phyloP scores from a whole-genome alignment of 2,888 invertebrate species.

The Thymelicus acteon region DNA sequence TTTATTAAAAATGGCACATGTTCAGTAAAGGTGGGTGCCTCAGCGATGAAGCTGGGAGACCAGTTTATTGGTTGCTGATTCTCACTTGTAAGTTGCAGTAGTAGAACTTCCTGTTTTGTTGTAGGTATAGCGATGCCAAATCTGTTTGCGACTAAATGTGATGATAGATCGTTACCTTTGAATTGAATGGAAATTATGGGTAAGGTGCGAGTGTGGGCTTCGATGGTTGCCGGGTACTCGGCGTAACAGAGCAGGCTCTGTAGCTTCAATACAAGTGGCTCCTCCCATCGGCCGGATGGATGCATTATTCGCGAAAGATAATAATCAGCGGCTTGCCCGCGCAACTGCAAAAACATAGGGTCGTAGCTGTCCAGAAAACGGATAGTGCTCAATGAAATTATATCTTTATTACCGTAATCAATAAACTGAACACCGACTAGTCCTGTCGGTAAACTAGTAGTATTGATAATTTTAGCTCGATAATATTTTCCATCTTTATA shows the following conservation, averaged over 20 bases:
- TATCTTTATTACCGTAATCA: constrained; percentile 87
- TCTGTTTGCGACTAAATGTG: constrained; percentile 72
- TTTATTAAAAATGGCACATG: constrained; percentile 75
- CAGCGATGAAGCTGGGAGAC: constrained; percentile 60
- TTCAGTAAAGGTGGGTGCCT: constrained; percentile 62
- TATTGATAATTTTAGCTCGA: constrained; percentile 85
- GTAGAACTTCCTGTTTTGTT: constrained; percentile 75
- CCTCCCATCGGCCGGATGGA: constrained; percentile 82
- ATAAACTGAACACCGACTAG: constrained; percentile 87
- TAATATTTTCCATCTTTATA: constrained; percentile 88
- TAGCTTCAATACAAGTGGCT: constrained; percentile 68
- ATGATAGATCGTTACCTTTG: constrained; percentile 77
- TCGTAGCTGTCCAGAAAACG: constrained; percentile 83
- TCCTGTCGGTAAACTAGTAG: constrained; percentile 74
- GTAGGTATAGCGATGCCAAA: constrained; percentile 75
- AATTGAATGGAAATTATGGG: constrained; percentile 77
- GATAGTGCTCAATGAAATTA: constrained; percentile 85
- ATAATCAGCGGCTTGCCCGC: constrained; percentile 86
- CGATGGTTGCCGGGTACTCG: constrained; percentile 67
- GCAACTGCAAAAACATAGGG: constrained; percentile 76
- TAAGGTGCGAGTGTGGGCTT: constrained; percentile 65
- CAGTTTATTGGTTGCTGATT: constrained; percentile 59
- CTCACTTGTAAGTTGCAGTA: constrained; percentile 57
- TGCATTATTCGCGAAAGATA: constrained; percentile 84
- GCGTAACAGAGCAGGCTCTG: constrained; percentile 74